Evolutionary conservation across 2,888 invertebrate genomes (phyloP), one percentile per base, ranked within the genome.

Genomic region (Pristionchus mayeri): DNA sequence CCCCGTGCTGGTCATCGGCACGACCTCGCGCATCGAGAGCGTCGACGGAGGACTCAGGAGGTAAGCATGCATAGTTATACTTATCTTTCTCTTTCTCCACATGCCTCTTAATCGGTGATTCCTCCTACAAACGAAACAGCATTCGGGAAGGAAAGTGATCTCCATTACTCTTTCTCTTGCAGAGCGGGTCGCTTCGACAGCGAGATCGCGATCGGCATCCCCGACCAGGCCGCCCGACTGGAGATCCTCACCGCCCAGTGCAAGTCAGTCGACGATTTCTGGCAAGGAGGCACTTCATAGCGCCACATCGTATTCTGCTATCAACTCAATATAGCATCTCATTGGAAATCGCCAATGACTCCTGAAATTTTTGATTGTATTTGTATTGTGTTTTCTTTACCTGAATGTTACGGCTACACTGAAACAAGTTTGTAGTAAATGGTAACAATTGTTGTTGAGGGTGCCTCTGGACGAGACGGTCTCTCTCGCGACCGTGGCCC

Each of bases 161-260:
- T 57, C 44, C 6, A 63, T 27, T 30, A 63, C 27, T 34, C n/a
- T 34, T n/a, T 63, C 27, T 50, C 0, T 54, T 52, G 40, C 52
- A 75, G 90, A 52, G 89, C 89, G 30, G 89, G 89, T 67, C 83
- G 90, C 30, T 90, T 89, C 80, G 98, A 97, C 94, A 95, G 96
- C 89, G 98, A 99, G 94, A 96, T 99, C 67, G 95, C 96, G 76
- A 94, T 99, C 83, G 98, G 98, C 79, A 98, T 99, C 90, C 98
- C 98, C 0, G 96, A 97, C 92, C 95, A 96, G 88, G 94, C 95
- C 88, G 95, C 97, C 4, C 95, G 98, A 87, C 71, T 37, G 21
- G 87, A 90, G 84, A 92, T 92, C 82, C 86, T 92, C 37, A 85
- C 89, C n/a, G 90, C 89, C 9, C 88, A 88, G 79, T 91, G 91